Percentiles rank a stretch among this genome's conserved stretches.
phyloP scores from a whole-genome alignment of 2,113 vertebrate species.

The Equus przewalskii region DNA sequence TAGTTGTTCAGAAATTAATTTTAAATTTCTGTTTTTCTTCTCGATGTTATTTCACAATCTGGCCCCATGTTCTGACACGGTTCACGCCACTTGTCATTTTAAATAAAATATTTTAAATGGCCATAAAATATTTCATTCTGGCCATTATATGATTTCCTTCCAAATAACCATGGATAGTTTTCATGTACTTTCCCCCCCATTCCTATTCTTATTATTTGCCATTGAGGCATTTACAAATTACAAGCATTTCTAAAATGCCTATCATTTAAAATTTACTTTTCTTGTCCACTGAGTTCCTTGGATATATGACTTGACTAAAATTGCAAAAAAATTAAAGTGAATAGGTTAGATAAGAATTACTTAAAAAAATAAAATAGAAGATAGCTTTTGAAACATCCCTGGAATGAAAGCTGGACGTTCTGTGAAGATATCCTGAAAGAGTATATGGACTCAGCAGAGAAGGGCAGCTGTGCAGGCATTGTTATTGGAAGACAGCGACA shows the following conservation, averaged over 20 bases:
- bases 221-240: not conserved
- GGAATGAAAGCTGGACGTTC: not conserved
- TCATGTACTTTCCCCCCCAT: not conserved
- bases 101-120: not conserved
- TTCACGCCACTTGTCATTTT: not conserved
- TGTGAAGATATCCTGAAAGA: not conserved
- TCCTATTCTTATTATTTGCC: not conserved
- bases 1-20: not conserved
- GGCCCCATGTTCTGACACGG: not conserved
- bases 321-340: not conserved
- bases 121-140: not conserved
- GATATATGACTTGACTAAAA: slow-evolving; percentile 5
- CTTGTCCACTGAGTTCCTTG: not conserved
- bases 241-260: not conserved
- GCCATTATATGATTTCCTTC: not conserved
- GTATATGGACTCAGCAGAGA: not conserved
- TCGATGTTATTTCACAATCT: slow-evolving; percentile 17
- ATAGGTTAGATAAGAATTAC: not conserved
- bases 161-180: slow-evolving; percentile 1
- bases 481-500: not conserved
- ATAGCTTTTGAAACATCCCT: not conserved
- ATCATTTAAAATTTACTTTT: slow-evolving; percentile 29
- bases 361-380: not conserved
- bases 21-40: slow-evolving; percentile 22
- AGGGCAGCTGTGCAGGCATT: not conserved